Conservation (phyloP, 2,888 invertebrate genomes). For the Mystacides longicornis region DNA sequence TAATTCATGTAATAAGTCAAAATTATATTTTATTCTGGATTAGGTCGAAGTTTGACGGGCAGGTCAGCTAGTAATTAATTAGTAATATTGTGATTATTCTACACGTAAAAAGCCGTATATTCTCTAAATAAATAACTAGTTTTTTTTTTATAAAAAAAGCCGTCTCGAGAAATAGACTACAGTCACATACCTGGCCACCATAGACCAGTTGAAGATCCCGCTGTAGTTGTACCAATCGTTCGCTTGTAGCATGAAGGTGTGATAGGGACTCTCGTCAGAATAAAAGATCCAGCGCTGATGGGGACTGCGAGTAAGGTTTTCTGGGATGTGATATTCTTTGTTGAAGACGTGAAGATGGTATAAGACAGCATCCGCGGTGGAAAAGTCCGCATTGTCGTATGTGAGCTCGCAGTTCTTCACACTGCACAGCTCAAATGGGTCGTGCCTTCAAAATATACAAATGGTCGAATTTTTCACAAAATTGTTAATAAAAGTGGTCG, state of each 20-base stretch:
- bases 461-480: too few species aligned
- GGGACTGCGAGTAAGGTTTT: constrained; percentile 28
- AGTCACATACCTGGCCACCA: constrained; percentile 50
- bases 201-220: constrained; percentile 52
- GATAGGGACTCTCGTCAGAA: constrained; percentile 51
- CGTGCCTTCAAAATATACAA: constrained; percentile 36
- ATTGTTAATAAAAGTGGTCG: too few species aligned
- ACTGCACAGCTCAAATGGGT: constrained; percentile 46
- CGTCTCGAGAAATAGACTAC: too few species aligned
- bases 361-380: constrained; percentile 50
- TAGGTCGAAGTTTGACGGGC: too few species aligned
- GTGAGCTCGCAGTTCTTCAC: constrained; percentile 48
- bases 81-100: too few species aligned
- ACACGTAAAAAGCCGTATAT: too few species aligned
- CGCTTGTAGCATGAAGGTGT: constrained; percentile 39
- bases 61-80: too few species aligned
- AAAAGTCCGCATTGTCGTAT: constrained; percentile 37
- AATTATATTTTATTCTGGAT: too few species aligned
- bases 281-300: constrained; percentile 53
- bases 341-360: constrained; percentile 49
- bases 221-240: constrained; percentile 39
- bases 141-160: too few species aligned
- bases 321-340: constrained; percentile 38
- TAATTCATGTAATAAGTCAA: too few species aligned
- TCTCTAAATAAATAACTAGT: too few species aligned